Conservation (phyloP, 2,888 invertebrate species). For the Eremobia ochroleuca region DNA sequence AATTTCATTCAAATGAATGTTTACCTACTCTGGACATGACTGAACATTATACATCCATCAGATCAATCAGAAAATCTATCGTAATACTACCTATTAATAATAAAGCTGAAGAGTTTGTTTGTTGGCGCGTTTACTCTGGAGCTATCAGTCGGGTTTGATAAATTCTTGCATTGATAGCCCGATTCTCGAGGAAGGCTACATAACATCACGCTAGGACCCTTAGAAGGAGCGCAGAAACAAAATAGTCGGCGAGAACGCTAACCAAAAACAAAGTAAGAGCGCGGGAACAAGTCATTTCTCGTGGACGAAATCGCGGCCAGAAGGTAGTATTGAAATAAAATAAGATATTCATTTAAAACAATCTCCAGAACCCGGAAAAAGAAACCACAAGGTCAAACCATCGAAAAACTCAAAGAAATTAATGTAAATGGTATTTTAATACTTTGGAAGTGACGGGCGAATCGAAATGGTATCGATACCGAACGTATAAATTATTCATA, state of each 20-base stretch:
- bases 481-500: slow-evolving; percentile 68
- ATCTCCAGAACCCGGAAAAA: background rate
- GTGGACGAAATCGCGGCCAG: background rate
- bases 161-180: no score
- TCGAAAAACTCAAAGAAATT: slow-evolving; percentile 41
- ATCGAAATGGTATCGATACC: slow-evolving; percentile 52
- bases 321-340: slow-evolving; percentile 9
- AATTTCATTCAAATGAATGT: background rate
- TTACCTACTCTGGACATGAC: background rate
- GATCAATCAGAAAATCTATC: no score
- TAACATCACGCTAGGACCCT: background rate
- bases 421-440: slow-evolving; percentile 59
- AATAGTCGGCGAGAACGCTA: no score
- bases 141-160: no score
- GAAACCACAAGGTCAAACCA: background rate
- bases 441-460: slow-evolving; percentile 45
- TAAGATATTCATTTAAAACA: slow-evolving; percentile 30
- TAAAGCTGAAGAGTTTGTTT: no score
- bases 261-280: no score
- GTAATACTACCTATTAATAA: background rate
- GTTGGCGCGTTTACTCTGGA: no score
- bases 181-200: no score
- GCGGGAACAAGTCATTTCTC: no score
- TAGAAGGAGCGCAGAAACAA: no score
- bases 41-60: background rate